Percentiles rank a stretch among this genome's conserved stretches.
Conservation (phyloP, 30 jellyfish, hydroid and myxozoan genomes). For the Pseudorhiza aurosa region DNA sequence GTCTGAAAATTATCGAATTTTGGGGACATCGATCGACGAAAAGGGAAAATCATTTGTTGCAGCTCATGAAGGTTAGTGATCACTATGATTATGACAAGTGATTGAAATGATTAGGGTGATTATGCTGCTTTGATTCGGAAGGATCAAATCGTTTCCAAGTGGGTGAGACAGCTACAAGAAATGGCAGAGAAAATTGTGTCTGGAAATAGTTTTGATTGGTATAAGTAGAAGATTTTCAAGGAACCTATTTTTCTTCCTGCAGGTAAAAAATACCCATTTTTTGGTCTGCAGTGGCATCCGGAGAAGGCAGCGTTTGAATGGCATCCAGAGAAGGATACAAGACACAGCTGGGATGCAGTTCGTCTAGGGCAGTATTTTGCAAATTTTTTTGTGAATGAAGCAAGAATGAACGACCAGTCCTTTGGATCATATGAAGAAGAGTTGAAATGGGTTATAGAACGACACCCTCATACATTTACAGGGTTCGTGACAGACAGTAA, state of each 20-base stretch:
- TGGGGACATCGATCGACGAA: constrained; percentile 51
- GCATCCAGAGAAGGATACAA: constrained; percentile 59
- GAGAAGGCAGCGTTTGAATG: constrained; percentile 80
- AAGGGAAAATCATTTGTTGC: constrained; percentile 69
- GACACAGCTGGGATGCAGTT: constrained; percentile 71
- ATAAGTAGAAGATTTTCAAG: too few relatives aligned
- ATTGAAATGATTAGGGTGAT: not conserved
- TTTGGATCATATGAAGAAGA: constrained; percentile 54
- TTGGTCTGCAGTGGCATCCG: constrained; percentile 84
- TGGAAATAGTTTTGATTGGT: too few relatives aligned
- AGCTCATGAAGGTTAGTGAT: constrained; percentile 51
- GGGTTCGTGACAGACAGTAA: constrained; percentile 55
- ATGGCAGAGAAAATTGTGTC: too few relatives aligned
- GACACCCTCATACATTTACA: constrained; percentile 53
- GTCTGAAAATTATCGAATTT: constrained; percentile 18
- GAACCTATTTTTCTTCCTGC: not conserved
- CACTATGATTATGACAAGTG: not conserved
- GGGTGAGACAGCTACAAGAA: too few relatives aligned
- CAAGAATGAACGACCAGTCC: constrained; percentile 53
- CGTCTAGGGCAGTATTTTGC: constrained; percentile 74
- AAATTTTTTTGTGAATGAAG: constrained; percentile 67
- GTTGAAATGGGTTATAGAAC: constrained; percentile 46
- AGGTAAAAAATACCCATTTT: constrained; percentile 72
- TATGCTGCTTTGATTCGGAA: too few relatives aligned
- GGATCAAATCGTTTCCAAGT: too few relatives aligned